Percentiles rank a stretch among this genome's conserved stretches.
phyloP scores from a whole-genome alignment of 2,888 invertebrate genomes.

The Gisinianus flammeolus region DNA sequence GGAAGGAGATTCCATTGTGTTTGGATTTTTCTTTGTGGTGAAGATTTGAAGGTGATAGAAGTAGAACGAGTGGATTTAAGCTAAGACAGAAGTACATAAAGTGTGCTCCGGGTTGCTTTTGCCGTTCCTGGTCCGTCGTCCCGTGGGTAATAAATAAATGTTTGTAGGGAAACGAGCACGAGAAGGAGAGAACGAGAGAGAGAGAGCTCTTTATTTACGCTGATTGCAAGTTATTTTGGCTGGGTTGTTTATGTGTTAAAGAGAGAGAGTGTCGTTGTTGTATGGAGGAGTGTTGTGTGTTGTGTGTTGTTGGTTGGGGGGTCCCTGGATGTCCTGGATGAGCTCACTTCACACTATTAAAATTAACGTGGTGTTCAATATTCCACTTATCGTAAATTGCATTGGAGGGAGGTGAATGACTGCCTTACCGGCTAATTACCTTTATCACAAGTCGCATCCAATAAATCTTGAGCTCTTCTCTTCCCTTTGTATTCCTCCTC shows the following conservation, averaged over 20 bases:
- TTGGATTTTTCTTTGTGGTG: no score
- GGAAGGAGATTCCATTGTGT: no score
- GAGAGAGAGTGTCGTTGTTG: not conserved
- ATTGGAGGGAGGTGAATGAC: conserved; percentile 12
- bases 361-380: conserved; percentile 4
- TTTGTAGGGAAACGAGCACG: not conserved
- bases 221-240: conserved; percentile 4
- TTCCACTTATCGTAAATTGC: conserved; percentile 21
- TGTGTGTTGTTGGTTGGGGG: no score
- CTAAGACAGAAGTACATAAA: no score
- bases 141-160: no score
- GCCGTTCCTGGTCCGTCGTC: no score
- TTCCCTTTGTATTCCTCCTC: not conserved
- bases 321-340: no score
- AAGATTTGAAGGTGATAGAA: no score
- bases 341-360: not conserved
- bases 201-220: conserved; percentile 20
- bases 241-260: no score
- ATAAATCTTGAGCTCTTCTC: conserved; percentile 11
- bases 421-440: conserved; percentile 10
- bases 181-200: not conserved
- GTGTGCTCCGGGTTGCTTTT: no score
- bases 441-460: not conserved
- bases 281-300: no score
- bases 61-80: no score